Conservation (phyloP, 2,888 invertebrate genomes). For the Lycocerus yunnanus region DNA sequence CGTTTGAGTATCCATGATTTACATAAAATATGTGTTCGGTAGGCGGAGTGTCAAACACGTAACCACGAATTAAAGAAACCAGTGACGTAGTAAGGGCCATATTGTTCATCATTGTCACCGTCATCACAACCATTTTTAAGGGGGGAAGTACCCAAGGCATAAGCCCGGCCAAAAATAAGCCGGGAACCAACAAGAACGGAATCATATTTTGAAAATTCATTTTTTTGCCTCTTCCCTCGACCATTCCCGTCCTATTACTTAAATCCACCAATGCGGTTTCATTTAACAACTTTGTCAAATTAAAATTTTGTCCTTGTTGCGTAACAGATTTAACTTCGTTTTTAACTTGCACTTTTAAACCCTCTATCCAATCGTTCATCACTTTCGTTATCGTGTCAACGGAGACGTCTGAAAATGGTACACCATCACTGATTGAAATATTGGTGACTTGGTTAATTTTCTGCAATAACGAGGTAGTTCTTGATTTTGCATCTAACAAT, state of each 20-base stretch:
- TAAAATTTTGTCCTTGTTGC: background rate
- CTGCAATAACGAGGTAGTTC: background rate
- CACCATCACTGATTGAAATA: background rate
- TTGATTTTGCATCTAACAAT: background rate
- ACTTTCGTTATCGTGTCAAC: background rate
- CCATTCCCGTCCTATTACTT: background rate
- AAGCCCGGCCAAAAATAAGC: slow-evolving; percentile 67
- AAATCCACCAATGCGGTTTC: background rate
- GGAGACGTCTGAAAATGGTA: background rate
- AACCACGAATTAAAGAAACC: slow-evolving; percentile 62
- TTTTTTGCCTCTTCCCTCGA: slow-evolving; percentile 5
- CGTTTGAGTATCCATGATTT: slow-evolving; percentile 62
- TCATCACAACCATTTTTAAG: slow-evolving; percentile 67
- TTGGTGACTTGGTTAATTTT: background rate
- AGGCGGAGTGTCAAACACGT: slow-evolving; percentile 61
- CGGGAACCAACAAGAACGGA: slow-evolving; percentile 60
- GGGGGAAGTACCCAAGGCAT: slow-evolving; percentile 71
- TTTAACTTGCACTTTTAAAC: background rate
- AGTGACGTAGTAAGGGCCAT: slow-evolving; percentile 68
- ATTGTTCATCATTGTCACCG: slow-evolving; percentile 67
- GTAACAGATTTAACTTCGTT: background rate
- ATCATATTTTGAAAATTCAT: slow-evolving; percentile 7
- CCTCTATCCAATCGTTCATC: background rate
- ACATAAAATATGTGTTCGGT: slow-evolving; percentile 62
- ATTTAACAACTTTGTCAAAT: background rate